These are phyloP conservation scores for Aptenodytes forsteri DNA, from an alignment of 2,113 vertebrate genomes.

Conservation along the genomic window DNA sequence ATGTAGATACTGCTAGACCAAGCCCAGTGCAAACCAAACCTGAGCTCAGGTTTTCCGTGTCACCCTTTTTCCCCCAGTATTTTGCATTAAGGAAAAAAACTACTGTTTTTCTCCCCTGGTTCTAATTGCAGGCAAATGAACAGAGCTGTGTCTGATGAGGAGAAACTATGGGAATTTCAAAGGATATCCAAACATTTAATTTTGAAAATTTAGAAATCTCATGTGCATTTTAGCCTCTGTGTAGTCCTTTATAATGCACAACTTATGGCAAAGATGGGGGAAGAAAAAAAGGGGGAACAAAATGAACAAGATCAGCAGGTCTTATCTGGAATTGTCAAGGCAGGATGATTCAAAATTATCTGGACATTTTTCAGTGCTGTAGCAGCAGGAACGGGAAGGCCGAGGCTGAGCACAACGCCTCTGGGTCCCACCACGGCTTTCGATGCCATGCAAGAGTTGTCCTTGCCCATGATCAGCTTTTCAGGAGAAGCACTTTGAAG, in stretches of 20 bases:
- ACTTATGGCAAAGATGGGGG: background rate
- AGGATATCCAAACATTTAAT: background rate
- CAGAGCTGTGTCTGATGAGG: background rate
- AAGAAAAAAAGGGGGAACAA: background rate
- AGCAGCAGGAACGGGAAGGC: background rate
- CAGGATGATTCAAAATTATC: background rate
- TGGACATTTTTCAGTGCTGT: background rate
- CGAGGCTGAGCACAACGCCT: rapidly evolving
- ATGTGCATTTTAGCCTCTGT: background rate
- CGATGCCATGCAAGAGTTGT: background rate
- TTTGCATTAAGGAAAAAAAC: background rate
- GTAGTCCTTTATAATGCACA: too few relatives aligned
- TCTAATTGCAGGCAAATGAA: background rate
- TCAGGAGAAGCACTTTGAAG: background rate
- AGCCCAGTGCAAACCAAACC: background rate
- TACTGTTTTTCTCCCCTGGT: background rate
- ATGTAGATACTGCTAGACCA: background rate
- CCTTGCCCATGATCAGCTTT: background rate
- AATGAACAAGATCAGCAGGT: background rate
- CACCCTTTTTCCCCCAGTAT: rapidly evolving
- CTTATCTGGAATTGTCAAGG: background rate
- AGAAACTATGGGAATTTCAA: background rate
- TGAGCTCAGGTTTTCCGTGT: background rate
- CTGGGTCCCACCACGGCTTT: background rate
- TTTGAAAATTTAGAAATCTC: background rate